These are phyloP conservation scores for Lordiphosa mommai DNA, from an alignment of 1,140 invertebrate species.

Conservation along the genomic window DNA sequence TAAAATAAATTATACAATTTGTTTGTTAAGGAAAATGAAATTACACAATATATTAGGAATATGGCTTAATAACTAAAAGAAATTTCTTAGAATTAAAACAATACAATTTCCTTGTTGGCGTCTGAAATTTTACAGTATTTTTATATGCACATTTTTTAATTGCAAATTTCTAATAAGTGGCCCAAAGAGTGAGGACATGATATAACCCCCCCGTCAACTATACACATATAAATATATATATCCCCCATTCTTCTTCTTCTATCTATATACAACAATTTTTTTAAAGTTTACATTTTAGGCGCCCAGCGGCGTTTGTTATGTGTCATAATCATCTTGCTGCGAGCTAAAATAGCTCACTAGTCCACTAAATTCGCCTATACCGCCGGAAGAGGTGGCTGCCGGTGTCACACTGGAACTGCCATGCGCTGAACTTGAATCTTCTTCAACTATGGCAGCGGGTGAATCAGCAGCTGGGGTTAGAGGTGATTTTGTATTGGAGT, in stretches of 20 bases:
- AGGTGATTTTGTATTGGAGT: slow-evolving; percentile 61
- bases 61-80: neutral
- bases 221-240: slow-evolving; percentile 22
- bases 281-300: slow-evolving; percentile 12
- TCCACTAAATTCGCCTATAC: slow-evolving; percentile 86
- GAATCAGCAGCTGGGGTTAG: slow-evolving; percentile 33
- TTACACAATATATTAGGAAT: neutral
- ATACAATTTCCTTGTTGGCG: neutral
- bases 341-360: slow-evolving; percentile 91
- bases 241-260: too few relatives aligned
- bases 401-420: slow-evolving; percentile 27
- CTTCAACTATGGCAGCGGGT: slow-evolving; percentile 40
- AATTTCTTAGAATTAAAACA: slow-evolving; percentile 9
- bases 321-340: slow-evolving; percentile 83
- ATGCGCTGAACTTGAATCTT: slow-evolving; percentile 65
- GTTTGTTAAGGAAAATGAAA: neutral
- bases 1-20: slow-evolving; percentile 11
- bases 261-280: slow-evolving; percentile 22
- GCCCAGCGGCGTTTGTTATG: slow-evolving; percentile 71
- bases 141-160: slow-evolving; percentile 42
- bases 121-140: neutral
- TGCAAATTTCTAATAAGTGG: slow-evolving; percentile 57
- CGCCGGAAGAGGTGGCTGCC: slow-evolving; percentile 23
- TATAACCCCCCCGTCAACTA: slow-evolving; percentile 1
- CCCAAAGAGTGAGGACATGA: slow-evolving; percentile 30